These are phyloP conservation scores for Oxyruncus cristatus DNA, from an alignment of 2,113 vertebrate species.

Conservation along the genomic window DNA sequence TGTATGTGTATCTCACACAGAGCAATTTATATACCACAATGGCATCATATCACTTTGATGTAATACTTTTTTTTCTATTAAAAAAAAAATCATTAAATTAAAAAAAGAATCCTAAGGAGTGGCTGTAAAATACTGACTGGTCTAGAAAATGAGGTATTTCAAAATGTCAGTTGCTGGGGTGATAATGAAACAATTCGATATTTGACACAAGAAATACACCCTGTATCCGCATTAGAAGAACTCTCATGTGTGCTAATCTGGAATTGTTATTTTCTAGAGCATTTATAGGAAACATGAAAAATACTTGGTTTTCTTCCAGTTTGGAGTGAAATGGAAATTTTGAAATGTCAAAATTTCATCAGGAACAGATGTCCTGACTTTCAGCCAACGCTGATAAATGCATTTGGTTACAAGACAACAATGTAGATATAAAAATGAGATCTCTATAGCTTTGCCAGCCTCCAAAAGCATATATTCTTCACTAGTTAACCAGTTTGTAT, in stretches of 20 bases:
- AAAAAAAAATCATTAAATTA: not conserved
- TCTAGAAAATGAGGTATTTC: not conserved
- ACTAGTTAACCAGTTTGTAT: not conserved
- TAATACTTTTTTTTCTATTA: not conserved
- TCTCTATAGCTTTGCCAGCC: not conserved
- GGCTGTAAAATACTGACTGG: not conserved
- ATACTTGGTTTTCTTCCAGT: not conserved
- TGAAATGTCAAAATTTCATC: conserved; percentile 37
- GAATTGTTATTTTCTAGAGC: conserved; percentile 3
- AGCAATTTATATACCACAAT: not conserved
- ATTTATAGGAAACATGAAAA: conserved; percentile 6
- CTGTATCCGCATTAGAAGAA: not conserved
- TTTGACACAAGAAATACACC: not conserved
- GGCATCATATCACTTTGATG: not conserved
- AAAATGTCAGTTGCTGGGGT: not conserved
- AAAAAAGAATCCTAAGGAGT: not conserved
- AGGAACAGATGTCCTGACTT: conserved; percentile 48
- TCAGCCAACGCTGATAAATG: conserved; percentile 5
- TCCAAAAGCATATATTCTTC: not conserved
- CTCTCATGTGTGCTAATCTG: not conserved
- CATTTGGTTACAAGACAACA: not conserved
- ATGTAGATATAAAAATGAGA: not conserved
- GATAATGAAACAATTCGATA: not conserved
- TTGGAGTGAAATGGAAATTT: conserved; percentile 22
- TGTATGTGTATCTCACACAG: not conserved